These are phyloP conservation scores for Drosophila differens DNA, from an alignment of 2,888 invertebrate genomes.

Conservation along the genomic window DNA sequence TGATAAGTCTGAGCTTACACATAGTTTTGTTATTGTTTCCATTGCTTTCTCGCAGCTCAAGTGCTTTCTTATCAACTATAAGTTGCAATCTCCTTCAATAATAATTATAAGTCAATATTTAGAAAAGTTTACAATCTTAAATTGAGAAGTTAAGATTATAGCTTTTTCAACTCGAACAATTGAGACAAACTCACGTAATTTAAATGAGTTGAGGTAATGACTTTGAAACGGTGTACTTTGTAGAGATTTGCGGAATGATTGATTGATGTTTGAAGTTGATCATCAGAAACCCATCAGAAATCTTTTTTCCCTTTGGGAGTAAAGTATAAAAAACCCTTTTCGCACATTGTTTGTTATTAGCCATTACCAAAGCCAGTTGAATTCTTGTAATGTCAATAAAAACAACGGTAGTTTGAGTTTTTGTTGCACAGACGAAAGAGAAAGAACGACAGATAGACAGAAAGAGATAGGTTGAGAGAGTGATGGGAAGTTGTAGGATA, in stretches of 20 bases:
- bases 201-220: neutral
- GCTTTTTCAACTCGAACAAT: neutral
- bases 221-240: neutral
- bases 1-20: slow-evolving; percentile 31
- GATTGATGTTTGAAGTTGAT: neutral
- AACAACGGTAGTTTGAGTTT: slow-evolving; percentile 29
- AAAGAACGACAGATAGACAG: neutral
- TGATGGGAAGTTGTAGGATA: slow-evolving; percentile 54
- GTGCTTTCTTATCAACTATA: slow-evolving; percentile 14
- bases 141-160: neutral
- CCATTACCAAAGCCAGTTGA: slow-evolving; percentile 4
- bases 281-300: slow-evolving; percentile 13
- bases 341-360: slow-evolving; percentile 7
- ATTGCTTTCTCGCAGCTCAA: neutral
- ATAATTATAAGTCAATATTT: neutral
- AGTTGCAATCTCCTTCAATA: neutral
- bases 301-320: neutral
- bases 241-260: slow-evolving; percentile 1
- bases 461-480: slow-evolving; percentile 1
- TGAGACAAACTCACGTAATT: neutral
- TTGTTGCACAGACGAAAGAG: neutral
- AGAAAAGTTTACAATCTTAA: neutral
- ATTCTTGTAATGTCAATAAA: slow-evolving; percentile 12
- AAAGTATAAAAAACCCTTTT: neutral
- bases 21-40: slow-evolving; percentile 1